Conservation (phyloP, 1,140 invertebrate genomes). For the Pogonus chalceus region DNA sequence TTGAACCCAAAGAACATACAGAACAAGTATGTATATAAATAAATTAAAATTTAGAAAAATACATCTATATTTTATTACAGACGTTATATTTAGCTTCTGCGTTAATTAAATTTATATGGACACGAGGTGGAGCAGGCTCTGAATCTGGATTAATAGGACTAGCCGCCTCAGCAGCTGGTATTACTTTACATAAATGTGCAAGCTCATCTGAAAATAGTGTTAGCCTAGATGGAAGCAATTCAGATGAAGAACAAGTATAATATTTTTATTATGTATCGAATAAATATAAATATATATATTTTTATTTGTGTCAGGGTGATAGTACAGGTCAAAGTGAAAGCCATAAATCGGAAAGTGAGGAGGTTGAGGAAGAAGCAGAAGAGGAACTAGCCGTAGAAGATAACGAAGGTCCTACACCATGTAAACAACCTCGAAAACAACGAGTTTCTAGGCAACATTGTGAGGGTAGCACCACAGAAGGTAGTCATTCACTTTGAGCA, state of each 20-base stretch:
- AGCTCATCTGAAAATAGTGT: constrained; percentile 59
- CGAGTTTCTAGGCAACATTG: constrained; percentile 18
- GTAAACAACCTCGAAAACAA: constrained; percentile 38
- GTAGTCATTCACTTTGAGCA: too few relatives aligned
- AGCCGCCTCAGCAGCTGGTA: constrained; percentile 43
- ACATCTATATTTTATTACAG: constrained; percentile 35
- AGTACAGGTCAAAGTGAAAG: constrained; percentile 37
- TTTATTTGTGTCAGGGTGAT: constrained; percentile 25
- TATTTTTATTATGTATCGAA: not conserved
- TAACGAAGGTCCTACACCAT: constrained; percentile 37
- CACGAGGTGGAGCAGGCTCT: constrained; percentile 50
- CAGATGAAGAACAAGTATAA: constrained; percentile 55
- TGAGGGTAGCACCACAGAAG: constrained; percentile 28
- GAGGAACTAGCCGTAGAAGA: constrained; percentile 24
- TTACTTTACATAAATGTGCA: constrained; percentile 40
- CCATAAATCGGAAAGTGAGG: constrained; percentile 37
- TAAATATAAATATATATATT: not conserved
- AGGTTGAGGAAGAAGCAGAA: constrained; percentile 35
- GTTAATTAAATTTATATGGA: constrained; percentile 83
- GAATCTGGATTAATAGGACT: constrained; percentile 41
- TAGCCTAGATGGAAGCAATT: constrained; percentile 68
- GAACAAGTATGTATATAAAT: constrained; percentile 57
- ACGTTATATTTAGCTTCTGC: constrained; percentile 82
- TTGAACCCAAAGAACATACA: constrained; percentile 83
- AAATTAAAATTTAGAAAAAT: too few relatives aligned